A percentile compares a stretch with the other conserved stretches of the same genome.
Conservation (phyloP, 2,888 invertebrate species). For the Heliconius aoede region DNA sequence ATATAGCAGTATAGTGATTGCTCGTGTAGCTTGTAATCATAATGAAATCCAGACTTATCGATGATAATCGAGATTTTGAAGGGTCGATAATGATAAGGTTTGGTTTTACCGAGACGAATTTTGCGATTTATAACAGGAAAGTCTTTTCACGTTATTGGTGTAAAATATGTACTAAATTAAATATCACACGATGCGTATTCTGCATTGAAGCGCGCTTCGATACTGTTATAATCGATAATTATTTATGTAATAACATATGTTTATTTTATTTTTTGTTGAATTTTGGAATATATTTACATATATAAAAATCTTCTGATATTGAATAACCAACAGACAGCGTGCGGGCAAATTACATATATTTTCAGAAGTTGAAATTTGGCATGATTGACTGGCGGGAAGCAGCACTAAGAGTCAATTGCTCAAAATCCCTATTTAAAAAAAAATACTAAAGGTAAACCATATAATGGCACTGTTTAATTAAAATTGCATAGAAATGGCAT, state of each 20-base stretch:
- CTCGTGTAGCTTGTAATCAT: conserved; percentile 44
- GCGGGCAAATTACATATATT: no score
- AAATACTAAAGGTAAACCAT: background rate
- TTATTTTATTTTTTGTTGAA: no score
- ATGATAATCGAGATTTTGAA: conserved; percentile 53
- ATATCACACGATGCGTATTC: conserved; percentile 35
- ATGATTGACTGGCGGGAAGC: no score
- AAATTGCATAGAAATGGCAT: background rate
- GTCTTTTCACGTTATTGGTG: conserved; percentile 50
- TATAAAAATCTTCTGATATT: no score
- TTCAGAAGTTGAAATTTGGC: no score
- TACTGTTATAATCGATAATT: no score
- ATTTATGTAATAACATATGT: no score
- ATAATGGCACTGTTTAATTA: background rate
- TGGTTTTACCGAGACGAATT: conserved; percentile 59
- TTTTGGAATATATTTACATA: no score
- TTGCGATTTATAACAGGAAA: conserved; percentile 53
- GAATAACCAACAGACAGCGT: no score
- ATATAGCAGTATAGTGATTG: conserved; percentile 13
- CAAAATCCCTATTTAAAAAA: background rate
- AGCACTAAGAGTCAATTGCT: no score
- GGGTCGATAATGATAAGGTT: conserved; percentile 63
- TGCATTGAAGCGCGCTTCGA: background rate
- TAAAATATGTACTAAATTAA: conserved; percentile 39
- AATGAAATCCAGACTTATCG: conserved; percentile 46